phyloP scores from a whole-genome alignment of 2,888 invertebrate species.

The Odontocerum albicorne region DNA sequence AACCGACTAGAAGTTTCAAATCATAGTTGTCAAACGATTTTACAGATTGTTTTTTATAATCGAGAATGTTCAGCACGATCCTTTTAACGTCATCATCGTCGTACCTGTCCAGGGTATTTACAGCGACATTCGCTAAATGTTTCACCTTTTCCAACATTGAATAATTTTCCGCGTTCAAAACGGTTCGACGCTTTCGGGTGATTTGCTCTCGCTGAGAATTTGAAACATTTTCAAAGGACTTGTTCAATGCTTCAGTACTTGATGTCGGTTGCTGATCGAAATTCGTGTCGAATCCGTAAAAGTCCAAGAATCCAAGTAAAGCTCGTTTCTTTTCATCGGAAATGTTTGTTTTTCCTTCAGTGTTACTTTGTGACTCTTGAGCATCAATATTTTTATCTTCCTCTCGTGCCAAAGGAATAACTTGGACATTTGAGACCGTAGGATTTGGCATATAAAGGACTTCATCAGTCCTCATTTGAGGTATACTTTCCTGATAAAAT shows the following conservation, averaged over 20 bases:
- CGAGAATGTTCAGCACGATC: slow-evolving; percentile 49
- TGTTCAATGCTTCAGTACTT: neutral
- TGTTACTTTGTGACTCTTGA: neutral
- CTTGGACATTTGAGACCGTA: neutral
- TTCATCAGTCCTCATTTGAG: neutral
- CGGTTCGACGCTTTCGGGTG: neutral
- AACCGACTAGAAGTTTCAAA: slow-evolving; percentile 48
- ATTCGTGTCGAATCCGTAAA: slow-evolving; percentile 43
- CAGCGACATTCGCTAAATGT: slow-evolving; percentile 51
- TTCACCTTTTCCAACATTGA: slow-evolving; percentile 34
- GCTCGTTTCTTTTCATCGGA: slow-evolving; percentile 49
- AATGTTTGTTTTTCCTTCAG: slow-evolving; percentile 33
- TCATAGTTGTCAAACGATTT: no score
- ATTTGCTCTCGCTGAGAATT: neutral
- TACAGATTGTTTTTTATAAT: slow-evolving; percentile 47
- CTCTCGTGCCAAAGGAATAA: no score
- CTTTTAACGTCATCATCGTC: slow-evolving; percentile 53
- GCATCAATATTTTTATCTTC: no score
- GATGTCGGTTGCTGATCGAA: neutral
- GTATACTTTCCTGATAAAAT: neutral
- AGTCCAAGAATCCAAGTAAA: slow-evolving; percentile 50
- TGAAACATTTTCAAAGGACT: slow-evolving; percentile 12
- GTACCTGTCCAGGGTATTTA: slow-evolving; percentile 51
- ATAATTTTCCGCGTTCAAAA: neutral
- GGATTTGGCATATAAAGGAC: neutral